A percentile compares a stretch with the other conserved stretches of the same genome.
Conservation (phyloP, 2,888 invertebrate genomes). For the Latrodectus elegans region DNA sequence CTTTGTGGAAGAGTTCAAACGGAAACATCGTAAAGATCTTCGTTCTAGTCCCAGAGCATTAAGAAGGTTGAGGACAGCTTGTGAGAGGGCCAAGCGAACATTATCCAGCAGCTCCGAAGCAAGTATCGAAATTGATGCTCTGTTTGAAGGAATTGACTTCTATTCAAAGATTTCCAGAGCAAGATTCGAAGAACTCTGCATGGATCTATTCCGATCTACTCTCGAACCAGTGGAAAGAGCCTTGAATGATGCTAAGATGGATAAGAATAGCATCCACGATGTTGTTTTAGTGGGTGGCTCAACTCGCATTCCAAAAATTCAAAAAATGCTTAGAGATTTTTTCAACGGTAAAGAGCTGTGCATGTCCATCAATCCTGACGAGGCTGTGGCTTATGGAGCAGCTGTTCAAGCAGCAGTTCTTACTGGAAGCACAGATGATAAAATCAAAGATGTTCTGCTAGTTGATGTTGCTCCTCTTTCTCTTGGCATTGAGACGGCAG, state of each 20-base stretch:
- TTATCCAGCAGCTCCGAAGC: constrained; percentile 78
- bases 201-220: constrained; percentile 83
- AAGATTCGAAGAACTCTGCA: constrained; percentile 84
- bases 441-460: constrained; percentile 86
- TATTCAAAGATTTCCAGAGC: constrained; percentile 75
- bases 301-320: constrained; percentile 86
- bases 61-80: constrained; percentile 81
- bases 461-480: constrained; percentile 84
- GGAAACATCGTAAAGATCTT: constrained; percentile 79
- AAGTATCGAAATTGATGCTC: constrained; percentile 29
- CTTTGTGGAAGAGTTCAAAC: constrained; percentile 85
- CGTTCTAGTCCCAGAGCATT: constrained; percentile 69
- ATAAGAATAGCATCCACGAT: constrained; percentile 84
- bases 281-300: constrained; percentile 89
- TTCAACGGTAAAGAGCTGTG: constrained; percentile 84
- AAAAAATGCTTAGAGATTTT: constrained; percentile 84
- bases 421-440: constrained; percentile 75
- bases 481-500: constrained; percentile 79
- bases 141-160: constrained; percentile 70
- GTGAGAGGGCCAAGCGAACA: constrained; percentile 85
- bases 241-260: constrained; percentile 85
- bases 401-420: constrained; percentile 85
- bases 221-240: constrained; percentile 85
- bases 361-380: constrained; percentile 85
- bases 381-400: constrained; percentile 87